These are phyloP conservation scores for Probosciger aterrimus DNA, from an alignment of 2,113 vertebrate species.

Conservation along the genomic window DNA sequence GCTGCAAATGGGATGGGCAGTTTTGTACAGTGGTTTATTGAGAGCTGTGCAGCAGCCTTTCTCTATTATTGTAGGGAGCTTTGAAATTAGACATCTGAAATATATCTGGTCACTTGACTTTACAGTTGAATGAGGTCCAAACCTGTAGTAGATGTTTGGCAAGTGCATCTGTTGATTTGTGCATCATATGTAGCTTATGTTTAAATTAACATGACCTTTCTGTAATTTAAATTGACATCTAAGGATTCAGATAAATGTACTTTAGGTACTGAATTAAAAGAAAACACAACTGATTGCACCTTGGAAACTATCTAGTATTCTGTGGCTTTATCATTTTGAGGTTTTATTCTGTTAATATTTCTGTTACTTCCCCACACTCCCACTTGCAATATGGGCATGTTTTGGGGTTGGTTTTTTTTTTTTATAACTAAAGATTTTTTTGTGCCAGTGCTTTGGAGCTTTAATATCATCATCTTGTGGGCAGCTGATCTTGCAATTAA, in stretches of 20 bases:
- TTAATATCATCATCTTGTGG: neutral
- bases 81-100: constrained; percentile 47
- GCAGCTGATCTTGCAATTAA: neutral
- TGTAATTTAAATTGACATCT: neutral
- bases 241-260: neutral
- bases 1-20: constrained; percentile 49
- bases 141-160: constrained; percentile 11
- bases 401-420: neutral
- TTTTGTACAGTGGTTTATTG: constrained; percentile 34
- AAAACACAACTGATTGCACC: neutral
- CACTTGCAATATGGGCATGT: neutral
- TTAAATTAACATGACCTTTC: neutral
- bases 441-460: neutral
- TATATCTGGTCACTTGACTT: constrained; percentile 21
- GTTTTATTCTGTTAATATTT: neutral
- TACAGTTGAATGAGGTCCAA: constrained; percentile 35
- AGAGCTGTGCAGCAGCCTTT: neutral
- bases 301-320: neutral
- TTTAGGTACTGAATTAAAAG: neutral
- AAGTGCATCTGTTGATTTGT: constrained; percentile 29
- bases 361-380: neutral
- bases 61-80: constrained; percentile 11
- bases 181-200: neutral
- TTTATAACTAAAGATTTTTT: neutral
- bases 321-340: neutral